Evolutionary conservation across 2,113 vertebrate genomes (phyloP).

Genomic region (Heliornis fulica): DNA sequence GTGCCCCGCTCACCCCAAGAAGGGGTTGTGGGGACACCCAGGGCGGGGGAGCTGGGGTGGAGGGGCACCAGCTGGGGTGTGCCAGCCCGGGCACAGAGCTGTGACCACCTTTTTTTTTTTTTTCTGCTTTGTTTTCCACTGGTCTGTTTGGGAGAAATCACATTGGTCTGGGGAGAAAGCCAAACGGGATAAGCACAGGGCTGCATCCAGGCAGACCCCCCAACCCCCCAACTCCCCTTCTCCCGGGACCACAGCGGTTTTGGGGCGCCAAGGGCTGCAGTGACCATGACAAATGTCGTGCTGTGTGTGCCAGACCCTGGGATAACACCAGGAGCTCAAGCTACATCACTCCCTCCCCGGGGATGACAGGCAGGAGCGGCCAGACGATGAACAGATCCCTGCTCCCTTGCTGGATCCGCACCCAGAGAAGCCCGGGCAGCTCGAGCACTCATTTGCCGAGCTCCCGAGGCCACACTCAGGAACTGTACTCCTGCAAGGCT

Average conservation of each 20-base stretch:
- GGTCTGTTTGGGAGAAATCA: neutral
- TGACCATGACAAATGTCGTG: neutral
- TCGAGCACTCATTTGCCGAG: neutral
- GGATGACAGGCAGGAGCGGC: fast-evolving
- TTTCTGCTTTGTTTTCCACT: neutral
- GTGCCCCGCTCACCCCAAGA: neutral
- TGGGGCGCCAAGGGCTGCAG: neutral
- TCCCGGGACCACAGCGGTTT: fast-evolving
- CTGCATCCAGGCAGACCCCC: too few species aligned
- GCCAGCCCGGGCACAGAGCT: neutral
- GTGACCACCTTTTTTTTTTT: neutral
- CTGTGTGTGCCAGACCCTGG: fast-evolving
- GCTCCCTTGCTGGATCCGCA: neutral
- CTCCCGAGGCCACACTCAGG: neutral
- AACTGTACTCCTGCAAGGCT: neutral
- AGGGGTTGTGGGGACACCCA: neutral
- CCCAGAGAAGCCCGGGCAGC: neutral
- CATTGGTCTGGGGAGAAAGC: neutral
- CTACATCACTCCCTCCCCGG: neutral
- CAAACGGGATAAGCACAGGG: neutral
- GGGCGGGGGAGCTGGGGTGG: too few species aligned
- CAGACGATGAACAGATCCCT: neutral
- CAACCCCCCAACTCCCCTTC: too few species aligned
- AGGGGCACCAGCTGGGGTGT: neutral
- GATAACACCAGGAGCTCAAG: neutral